A percentile compares a stretch with the other conserved stretches of the same genome.
Evolutionary conservation across 1,140 invertebrate genomes (phyloP).

Genomic region (Megalopta genalis): DNA sequence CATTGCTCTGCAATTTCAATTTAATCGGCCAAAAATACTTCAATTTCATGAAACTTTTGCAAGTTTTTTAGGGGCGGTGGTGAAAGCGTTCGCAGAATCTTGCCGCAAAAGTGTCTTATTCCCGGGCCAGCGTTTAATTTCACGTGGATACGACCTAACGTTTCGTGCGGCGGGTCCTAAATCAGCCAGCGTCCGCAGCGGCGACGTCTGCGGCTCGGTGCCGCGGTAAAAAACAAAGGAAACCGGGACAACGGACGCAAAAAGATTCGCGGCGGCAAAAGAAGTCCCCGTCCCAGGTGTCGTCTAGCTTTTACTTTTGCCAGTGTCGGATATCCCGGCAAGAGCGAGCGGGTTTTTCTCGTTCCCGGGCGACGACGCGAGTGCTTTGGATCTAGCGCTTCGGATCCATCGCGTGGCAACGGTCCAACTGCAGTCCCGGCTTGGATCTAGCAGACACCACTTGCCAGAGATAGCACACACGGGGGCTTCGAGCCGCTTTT

Average conservation of each 20-base stretch:
- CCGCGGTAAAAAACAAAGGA: background rate
- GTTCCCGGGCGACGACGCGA: background rate
- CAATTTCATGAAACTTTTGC: no score
- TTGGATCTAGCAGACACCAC: conserved; percentile 39
- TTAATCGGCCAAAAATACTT: no score
- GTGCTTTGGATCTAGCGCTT: conserved; percentile 45
- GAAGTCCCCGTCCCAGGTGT: conserved; percentile 21
- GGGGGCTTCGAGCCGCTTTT: background rate
- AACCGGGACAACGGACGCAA: background rate
- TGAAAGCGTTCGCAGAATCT: no score
- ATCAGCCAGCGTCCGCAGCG: no score
- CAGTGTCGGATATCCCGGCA: conserved; percentile 27
- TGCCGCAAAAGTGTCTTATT: no score
- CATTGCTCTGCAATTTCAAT: no score
- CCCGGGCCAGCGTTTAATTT: no score
- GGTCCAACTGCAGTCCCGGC: conserved; percentile 58
- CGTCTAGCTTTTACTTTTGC: conserved; percentile 30
- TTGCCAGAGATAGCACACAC: conserved; percentile 47
- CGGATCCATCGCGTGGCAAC: conserved; percentile 54
- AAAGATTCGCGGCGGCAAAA: conserved; percentile 24
- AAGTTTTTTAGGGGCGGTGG: no score
- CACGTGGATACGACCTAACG: no score
- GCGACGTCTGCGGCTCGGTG: no score
- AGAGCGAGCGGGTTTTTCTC: conserved; percentile 39
- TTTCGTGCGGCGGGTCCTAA: no score